phyloP scores from a whole-genome alignment of 2,113 vertebrate genomes.

The Archilochus colubris region DNA sequence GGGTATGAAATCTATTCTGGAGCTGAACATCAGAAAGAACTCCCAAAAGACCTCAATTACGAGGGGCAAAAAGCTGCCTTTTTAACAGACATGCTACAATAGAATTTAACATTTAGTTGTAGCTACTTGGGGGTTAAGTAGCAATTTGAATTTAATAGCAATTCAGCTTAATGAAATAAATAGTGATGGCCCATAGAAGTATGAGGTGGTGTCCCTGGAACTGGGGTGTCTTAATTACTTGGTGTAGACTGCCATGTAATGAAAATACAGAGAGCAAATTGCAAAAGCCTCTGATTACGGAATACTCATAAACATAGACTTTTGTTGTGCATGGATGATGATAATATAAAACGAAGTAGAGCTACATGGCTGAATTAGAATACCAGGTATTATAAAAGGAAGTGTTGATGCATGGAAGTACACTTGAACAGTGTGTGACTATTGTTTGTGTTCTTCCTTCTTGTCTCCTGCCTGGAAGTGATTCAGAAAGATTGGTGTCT shows the following conservation, averaged over 20 bases:
- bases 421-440: neutral
- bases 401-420: neutral
- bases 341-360: neutral
- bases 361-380: neutral
- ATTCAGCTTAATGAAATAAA: neutral
- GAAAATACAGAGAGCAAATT: neutral
- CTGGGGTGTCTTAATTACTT: neutral
- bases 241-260: neutral
- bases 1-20: neutral
- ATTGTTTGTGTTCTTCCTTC: neutral
- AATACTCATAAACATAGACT: neutral
- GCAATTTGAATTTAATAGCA: neutral
- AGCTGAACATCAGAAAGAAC: neutral
- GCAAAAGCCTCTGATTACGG: neutral
- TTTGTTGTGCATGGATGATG: neutral
- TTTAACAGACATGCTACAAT: fast-evolving
- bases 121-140: neutral
- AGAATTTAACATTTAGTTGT: neutral
- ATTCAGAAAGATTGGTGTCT: neutral
- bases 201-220: neutral
- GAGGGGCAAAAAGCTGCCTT: neutral
- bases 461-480: neutral
- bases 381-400: neutral
- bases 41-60: neutral
- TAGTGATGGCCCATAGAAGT: neutral